Base-by-base conservation (phyloP, 2,797 vertebrate genomes). In the Botia almorhae region DNA sequence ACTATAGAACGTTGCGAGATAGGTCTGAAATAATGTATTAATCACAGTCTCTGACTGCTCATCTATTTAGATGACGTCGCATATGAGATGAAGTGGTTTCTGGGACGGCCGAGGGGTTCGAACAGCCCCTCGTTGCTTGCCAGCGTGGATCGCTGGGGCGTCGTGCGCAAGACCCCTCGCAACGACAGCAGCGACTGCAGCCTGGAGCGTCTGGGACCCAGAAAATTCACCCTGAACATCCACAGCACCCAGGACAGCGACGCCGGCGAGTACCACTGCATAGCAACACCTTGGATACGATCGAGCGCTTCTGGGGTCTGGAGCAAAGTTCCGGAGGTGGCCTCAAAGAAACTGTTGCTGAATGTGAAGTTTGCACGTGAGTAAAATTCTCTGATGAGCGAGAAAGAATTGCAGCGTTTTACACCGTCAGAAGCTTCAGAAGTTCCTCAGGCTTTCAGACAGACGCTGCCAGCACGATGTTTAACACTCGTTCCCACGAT, bases 61-160 rank as follows among this genome's bases (percentile, higher is more conserved):
- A 21, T 29, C 17, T 69, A 23, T 0, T 85, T n/a, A 98, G 97
- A 95, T 2, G 93, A 96, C 73, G 90, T 97, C 92, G 92, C 93
- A 0, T 98, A 97, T 0, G 96, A 97, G 5, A 95, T 98, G 80
- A 94, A 90, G 70, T 99, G 97, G 97, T 96, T 95, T 82, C 95
- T 93, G 2, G 90, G 87, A 3, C 48, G 92, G 23, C 93, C 96
- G 68, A 94, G 94, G 0, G 93, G 93, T 0, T 87, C 93, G 29
- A 90, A 92, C 76, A 90, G 89, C 0, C 87, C 86, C 0, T 88
- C 88, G 50, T 83, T 92, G 72, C 87, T 98, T 76, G 94, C 92
- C 51, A 93, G 89, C 0, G 82, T 97, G 56, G 95, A 97, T 89
- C 93, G 95, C 23, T 95, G 91, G 48, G 96, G 96, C 0, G 88